These are phyloP conservation scores for Grallaria varia DNA, from an alignment of 2,113 vertebrate species.

Conservation along the genomic window DNA sequence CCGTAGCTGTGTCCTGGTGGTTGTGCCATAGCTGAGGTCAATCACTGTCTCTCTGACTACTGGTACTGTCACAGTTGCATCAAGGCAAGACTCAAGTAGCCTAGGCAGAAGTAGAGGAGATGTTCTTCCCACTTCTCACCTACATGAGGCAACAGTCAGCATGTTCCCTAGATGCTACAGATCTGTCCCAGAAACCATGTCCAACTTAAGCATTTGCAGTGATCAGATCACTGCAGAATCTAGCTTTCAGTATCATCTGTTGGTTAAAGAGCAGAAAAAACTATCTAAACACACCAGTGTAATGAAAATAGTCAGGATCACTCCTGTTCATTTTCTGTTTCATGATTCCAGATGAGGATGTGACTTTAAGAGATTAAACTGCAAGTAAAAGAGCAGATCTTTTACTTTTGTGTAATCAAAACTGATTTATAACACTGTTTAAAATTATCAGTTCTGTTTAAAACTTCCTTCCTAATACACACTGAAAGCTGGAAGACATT, in stretches of 20 bases:
- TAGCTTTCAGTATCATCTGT: neutral
- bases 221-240: neutral
- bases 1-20: neutral
- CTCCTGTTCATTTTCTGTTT: neutral
- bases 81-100: neutral
- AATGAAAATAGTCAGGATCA: neutral
- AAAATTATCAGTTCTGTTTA: neutral
- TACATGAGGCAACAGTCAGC: neutral
- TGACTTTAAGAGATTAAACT: neutral
- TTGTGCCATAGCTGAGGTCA: neutral
- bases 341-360: neutral
- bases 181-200: accelerated
- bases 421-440: neutral
- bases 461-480: neutral
- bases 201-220: neutral
- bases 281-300: neutral
- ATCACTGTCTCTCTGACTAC: neutral
- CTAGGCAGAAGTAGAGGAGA: neutral
- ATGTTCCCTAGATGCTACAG: neutral
- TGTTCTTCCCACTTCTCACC: neutral
- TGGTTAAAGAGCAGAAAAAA: neutral
- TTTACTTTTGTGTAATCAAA: neutral
- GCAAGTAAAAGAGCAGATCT: neutral
- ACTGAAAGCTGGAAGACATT: neutral
- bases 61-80: neutral